Percentiles rank a stretch among this genome's conserved stretches.
Conservation (phyloP, 2,888 invertebrate species). For the Candidula unifasciata region DNA sequence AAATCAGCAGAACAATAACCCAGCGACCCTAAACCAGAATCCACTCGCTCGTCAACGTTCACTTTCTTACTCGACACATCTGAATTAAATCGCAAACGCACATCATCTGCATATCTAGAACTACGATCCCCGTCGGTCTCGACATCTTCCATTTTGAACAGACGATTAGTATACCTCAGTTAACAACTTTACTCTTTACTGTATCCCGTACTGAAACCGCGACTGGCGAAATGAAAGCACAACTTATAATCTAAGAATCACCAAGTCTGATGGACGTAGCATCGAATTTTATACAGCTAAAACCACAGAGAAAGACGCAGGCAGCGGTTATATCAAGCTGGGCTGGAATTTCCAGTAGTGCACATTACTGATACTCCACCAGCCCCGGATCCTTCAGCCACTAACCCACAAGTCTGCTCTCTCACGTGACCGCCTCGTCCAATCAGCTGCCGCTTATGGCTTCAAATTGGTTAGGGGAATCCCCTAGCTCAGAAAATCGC, state of each 20-base stretch:
- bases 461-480: slow-evolving; percentile 33
- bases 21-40: slow-evolving; percentile 49
- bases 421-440: slow-evolving; percentile 34
- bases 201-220: neutral
- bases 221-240: neutral
- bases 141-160: slow-evolving; percentile 43
- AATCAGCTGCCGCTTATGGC: slow-evolving; percentile 27
- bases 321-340: slow-evolving; percentile 9
- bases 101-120: neutral
- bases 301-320: slow-evolving; percentile 3
- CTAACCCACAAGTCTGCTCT: neutral
- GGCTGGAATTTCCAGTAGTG: slow-evolving; percentile 38
- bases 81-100: neutral
- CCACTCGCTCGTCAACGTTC: slow-evolving; percentile 29
- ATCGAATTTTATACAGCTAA: neutral
- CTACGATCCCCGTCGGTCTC: slow-evolving; percentile 33
- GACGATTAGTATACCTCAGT: neutral
- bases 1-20: slow-evolving; percentile 34
- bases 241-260: slow-evolving; percentile 13
- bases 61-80: slow-evolving; percentile 8
- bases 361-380: neutral
- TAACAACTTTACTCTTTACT: neutral
- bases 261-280: neutral
- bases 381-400: neutral
- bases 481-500: slow-evolving; percentile 20